Percentiles rank a stretch among this genome's conserved stretches.
Evolutionary conservation across 2,113 vertebrate genomes (phyloP).

Genomic region (Hoplias malabaricus): DNA sequence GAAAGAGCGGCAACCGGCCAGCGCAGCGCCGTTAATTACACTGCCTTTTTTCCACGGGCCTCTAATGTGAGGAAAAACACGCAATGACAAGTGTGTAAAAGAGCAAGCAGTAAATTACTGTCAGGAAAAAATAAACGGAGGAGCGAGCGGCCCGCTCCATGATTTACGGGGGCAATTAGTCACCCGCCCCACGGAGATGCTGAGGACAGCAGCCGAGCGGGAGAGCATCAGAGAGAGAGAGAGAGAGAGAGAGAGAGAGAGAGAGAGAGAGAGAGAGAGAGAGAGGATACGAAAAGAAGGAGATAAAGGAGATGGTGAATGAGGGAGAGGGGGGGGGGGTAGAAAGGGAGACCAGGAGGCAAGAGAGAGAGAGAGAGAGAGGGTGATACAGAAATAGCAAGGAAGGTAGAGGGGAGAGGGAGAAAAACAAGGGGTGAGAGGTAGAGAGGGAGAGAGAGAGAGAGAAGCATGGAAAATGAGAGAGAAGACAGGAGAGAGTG

Average conservation of each 20-base stretch:
- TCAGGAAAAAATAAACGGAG: constrained; percentile 98
- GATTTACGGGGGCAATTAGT: constrained; percentile 99
- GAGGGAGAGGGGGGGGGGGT: constrained; percentile 32
- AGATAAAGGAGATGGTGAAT: constrained; percentile 54
- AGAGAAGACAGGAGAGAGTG: neutral
- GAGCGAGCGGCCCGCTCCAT: constrained; percentile 80
- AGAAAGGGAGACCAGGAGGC: constrained; percentile 24
- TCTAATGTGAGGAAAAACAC: constrained; percentile 99
- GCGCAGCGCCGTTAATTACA: constrained; percentile 97
- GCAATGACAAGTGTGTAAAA: constrained; percentile 99
- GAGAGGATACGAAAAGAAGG: constrained; percentile 20
- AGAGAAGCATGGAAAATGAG: neutral
- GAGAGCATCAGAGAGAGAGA: constrained; percentile 67
- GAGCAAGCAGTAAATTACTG: constrained; percentile 99
- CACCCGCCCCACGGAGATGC: constrained; percentile 89
- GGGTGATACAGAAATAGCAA: neutral
- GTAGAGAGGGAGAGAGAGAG: constrained; percentile 54
- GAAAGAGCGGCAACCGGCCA: constrained; percentile 88
- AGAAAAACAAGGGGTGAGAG: constrained; percentile 17
- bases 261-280: constrained; percentile 54
- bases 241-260: constrained; percentile 28
- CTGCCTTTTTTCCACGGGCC: constrained; percentile 94
- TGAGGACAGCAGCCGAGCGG: constrained; percentile 83
- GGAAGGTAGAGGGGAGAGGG: constrained; percentile 40
- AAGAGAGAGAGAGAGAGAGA: constrained; percentile 47